Base-by-base conservation (phyloP, 2,888 invertebrate species). In the Abrostola triplasia region DNA sequence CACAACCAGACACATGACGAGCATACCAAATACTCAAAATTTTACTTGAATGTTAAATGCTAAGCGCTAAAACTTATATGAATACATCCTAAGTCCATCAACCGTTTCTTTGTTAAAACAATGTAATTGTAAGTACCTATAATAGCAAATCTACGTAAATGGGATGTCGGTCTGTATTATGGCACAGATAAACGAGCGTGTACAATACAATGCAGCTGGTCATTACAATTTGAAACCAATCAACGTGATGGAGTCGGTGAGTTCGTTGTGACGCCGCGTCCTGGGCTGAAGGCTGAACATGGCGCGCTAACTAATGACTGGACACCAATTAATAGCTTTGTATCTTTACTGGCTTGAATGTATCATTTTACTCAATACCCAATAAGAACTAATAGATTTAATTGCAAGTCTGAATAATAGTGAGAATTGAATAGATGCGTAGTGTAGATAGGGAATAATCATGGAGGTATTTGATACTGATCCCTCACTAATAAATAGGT, bases 151-250 rank as follows among this genome's bases (percentile, higher is more conserved):
- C 75, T 68, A 74, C 74, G 80, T 77, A 84, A 84, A 87, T 86
- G 75, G 83, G 79, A 83, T 79, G 76, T 74, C 79, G 73, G 76
- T 83, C 80, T 82, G 74, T 62, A 36, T 75, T 35, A 11, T 83
- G 78, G 78, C 68, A 64, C 75, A 72, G 72, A 76, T 79, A 84
- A 83, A 85, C 85, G 85, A 84, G 77, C 81, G 69, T 59, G 67
- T 65, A 73, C 77, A 79, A 73, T 74, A 86, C 88, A 88, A 85
- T 83, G 80, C 82, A 80, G 75, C 79, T 74, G 84, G 84, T 85
- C 84, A 84, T 85, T 90, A 86, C 90, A 89, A 90, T 90, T 87
- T 88, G 86, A 87, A 89, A 84, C 88, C 91, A 92, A 93, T 92
- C 90, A 89, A 83, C 79, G 68, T 86, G 90, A 92, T 90, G 88